Evolutionary conservation across 2,797 vertebrate genomes (phyloP).

Genomic region (Pangasius larnaudii): DNA sequence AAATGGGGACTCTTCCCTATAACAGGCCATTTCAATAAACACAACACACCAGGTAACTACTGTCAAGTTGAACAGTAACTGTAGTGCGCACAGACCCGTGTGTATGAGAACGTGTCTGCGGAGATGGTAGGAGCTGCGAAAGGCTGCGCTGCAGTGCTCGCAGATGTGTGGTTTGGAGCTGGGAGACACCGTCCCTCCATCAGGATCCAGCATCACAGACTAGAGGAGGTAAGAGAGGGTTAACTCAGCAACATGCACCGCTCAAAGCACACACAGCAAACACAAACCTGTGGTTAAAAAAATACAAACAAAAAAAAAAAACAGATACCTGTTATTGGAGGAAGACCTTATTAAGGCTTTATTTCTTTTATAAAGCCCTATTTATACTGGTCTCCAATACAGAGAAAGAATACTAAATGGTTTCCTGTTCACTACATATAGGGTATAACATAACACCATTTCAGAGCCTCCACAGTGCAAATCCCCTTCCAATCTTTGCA

Average conservation of each 20-base stretch:
- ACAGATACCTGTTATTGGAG: not conserved
- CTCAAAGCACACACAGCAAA: no score
- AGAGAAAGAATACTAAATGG: not conserved
- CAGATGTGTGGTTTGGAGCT: conserved; percentile 95
- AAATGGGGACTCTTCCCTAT: not conserved
- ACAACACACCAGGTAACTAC: not conserved
- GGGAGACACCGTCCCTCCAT: conserved; percentile 85
- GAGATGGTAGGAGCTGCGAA: conserved; percentile 97
- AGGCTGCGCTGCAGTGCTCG: conserved; percentile 93
- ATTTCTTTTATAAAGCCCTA: not conserved
- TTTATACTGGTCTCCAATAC: not conserved
- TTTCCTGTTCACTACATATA: not conserved
- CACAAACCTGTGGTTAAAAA: no score
- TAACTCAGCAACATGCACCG: not conserved
- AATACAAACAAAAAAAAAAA: no score
- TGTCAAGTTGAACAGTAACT: not conserved
- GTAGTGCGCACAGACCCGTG: conserved; percentile 78
- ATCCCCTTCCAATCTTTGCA: not conserved
- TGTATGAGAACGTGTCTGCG: conserved; percentile 97
- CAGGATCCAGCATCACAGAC: conserved; percentile 85
- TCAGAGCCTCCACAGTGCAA: not conserved
- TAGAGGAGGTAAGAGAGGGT: conserved; percentile 47
- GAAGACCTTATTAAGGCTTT: not conserved
- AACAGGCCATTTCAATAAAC: not conserved
- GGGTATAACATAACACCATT: not conserved